Conservation (phyloP, 2,113 vertebrate species). For the Recurvirostra avosetta region DNA sequence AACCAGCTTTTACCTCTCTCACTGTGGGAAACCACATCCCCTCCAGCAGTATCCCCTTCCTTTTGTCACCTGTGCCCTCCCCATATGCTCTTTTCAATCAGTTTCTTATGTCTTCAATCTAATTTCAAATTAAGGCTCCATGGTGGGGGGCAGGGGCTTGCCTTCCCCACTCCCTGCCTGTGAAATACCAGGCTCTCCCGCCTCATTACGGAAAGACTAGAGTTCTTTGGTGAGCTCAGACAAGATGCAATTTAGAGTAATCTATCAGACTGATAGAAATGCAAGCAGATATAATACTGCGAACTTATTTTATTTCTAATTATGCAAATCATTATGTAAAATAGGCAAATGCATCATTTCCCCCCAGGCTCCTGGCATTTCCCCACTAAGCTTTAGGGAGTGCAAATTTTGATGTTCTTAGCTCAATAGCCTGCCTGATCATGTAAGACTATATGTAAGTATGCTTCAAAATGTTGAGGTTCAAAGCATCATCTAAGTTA, state of each 20-base stretch:
- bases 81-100: slow-evolving; percentile 35
- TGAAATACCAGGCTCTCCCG: not conserved
- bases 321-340: slow-evolving; percentile 33
- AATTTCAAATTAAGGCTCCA: not conserved
- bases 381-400: slow-evolving; percentile 32
- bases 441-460: not conserved
- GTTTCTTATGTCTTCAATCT: not conserved
- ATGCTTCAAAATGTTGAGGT: not conserved
- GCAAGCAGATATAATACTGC: not conserved
- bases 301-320: slow-evolving; percentile 42
- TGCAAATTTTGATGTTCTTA: slow-evolving; percentile 18
- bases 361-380: slow-evolving; percentile 23
- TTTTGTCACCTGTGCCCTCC: slow-evolving; percentile 32
- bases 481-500: not conserved
- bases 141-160: not conserved
- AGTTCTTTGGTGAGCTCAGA: not conserved
- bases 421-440: slow-evolving; percentile 44
- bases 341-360: not conserved
- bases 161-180: not conserved
- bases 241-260: not conserved
- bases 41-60: not conserved
- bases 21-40: not conserved
- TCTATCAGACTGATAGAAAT: slow-evolving; percentile 40
- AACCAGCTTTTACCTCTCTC: slow-evolving; percentile 10
- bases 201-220: not conserved